Percentiles rank a stretch among this genome's conserved stretches.
Evolutionary conservation across 1,140 invertebrate species (phyloP).

Genomic region (Sycophila sp.): DNA sequence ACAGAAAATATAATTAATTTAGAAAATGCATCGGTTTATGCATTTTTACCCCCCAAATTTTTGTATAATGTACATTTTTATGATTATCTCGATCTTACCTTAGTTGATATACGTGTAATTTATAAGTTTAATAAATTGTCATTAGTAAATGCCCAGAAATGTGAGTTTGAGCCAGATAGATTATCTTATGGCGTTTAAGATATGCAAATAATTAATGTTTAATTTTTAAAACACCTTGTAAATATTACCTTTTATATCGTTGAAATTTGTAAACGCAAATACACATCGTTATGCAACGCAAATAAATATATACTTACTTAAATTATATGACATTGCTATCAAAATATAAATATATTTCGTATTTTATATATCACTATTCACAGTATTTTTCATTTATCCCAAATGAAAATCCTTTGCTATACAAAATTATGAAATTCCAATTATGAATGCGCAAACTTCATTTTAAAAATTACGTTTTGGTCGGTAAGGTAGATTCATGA

Average conservation of each 20-base stretch:
- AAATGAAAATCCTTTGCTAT: background rate
- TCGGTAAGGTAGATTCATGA: no score
- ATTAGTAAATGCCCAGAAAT: no score
- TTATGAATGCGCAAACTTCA: no score
- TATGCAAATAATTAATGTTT: constrained; percentile 38
- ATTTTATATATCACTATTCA: constrained; percentile 53
- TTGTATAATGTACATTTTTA: constrained; percentile 10
- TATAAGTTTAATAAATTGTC: no score
- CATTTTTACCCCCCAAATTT: constrained; percentile 18
- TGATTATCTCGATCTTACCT: constrained; percentile 20
- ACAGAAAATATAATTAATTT: background rate
- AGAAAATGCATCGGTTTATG: constrained; percentile 27
- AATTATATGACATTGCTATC: constrained; percentile 59
- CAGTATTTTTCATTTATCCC: constrained; percentile 7
- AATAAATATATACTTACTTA: constrained; percentile 59
- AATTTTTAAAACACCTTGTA: constrained; percentile 47
- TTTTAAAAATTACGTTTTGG: no score
- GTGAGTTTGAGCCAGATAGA: constrained; percentile 28
- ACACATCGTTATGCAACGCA: constrained; percentile 50
- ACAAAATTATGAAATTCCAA: no score
- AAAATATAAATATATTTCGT: constrained; percentile 63
- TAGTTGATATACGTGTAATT: no score
- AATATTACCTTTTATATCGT: constrained; percentile 59
- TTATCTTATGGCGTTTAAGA: constrained; percentile 37
- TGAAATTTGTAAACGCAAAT: constrained; percentile 54